Base-by-base conservation (phyloP, 2,888 invertebrate species). In the Zele albiditarsus region DNA sequence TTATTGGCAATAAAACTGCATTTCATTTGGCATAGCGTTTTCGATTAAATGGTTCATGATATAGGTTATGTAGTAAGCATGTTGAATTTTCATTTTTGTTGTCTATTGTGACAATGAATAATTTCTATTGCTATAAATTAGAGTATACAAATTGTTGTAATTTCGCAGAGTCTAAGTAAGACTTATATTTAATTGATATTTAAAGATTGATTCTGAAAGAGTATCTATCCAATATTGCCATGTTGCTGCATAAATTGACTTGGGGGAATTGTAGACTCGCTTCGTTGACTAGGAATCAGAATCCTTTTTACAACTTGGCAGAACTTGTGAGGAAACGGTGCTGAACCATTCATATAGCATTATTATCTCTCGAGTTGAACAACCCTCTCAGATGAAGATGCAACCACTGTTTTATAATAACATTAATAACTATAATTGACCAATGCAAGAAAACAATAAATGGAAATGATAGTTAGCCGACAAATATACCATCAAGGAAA, bases 351-450 rank as follows among this genome's bases (percentile, higher is more conserved):
- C 69, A 75, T 68, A 71, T 73, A 76, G 27, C 23, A 71, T 49
- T 73, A 74, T 70, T 74, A 53, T 71, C 70, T 71, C 57, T 3
- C 62, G 74, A 77, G 80, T 80, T 81, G 81, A 80, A 81, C 80
- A 81, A 81, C 78, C 81, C 81, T 78, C 69, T 60, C 62, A 42
- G 33, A 79, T 71, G 73, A 76, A 58, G 71, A 72, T 67, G 58
- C 62, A 67, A 75, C 75, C n/a, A 53, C 53, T 71, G 62, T 49
- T 38, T 66, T 42, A 33, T 67, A 60, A 42, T 10, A 53, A n/a
- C 20, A 60, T 27, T 28, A 28, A 60, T 60, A 16, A 28, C n/a
- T 60, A 60, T 60, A 60, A 27, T 20, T 6, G n/a, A 38, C 20
- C 1, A 53, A 20, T 6, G n/a, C n/a, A 53, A 53, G 20, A 23